A percentile compares a stretch with the other conserved stretches of the same genome.
Evolutionary conservation across 2,113 vertebrate genomes (phyloP).

Genomic region (Dryoscopus gambensis): DNA sequence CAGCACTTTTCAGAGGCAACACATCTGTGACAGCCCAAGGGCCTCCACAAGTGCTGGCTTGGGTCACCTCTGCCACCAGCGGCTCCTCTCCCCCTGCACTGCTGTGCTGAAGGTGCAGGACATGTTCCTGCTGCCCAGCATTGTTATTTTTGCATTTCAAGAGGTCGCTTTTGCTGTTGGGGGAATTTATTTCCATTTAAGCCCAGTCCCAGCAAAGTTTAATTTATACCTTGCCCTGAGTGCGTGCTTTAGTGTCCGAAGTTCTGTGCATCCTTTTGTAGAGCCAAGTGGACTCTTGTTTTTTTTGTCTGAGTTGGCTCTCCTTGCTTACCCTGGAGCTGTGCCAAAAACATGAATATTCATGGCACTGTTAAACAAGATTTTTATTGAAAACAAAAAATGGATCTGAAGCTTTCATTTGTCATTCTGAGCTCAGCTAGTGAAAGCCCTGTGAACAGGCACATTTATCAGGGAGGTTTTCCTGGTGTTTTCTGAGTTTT

Average conservation of each 20-base stretch:
- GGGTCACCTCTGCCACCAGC: not conserved
- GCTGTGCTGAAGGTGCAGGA: not conserved
- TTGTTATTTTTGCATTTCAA: not conserved
- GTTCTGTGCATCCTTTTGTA: not conserved
- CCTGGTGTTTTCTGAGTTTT: not conserved
- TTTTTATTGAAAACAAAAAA: conserved; percentile 70
- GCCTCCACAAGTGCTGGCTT: not conserved
- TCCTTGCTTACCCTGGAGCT: conserved; percentile 32
- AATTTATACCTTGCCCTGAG: not conserved
- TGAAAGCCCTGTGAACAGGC: conserved; percentile 28
- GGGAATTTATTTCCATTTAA: not conserved
- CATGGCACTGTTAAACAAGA: conserved; percentile 55
- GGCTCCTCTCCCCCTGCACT: not conserved
- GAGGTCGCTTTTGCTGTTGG: not conserved
- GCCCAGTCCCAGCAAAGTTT: not conserved
- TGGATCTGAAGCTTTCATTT: conserved; percentile 46
- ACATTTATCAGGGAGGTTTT: not conserved
- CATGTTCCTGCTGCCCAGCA: not conserved
- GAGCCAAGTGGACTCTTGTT: not conserved
- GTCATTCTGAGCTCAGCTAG: not conserved
- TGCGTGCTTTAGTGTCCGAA: not conserved
- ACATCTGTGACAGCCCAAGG: not conserved
- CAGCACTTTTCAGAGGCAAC: not conserved
- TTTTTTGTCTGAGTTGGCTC: conserved; percentile 19
- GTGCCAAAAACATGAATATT: conserved; percentile 59